These are phyloP conservation scores for Suncus etruscus DNA, from an alignment of 2,113 vertebrate genomes.

Conservation along the genomic window DNA sequence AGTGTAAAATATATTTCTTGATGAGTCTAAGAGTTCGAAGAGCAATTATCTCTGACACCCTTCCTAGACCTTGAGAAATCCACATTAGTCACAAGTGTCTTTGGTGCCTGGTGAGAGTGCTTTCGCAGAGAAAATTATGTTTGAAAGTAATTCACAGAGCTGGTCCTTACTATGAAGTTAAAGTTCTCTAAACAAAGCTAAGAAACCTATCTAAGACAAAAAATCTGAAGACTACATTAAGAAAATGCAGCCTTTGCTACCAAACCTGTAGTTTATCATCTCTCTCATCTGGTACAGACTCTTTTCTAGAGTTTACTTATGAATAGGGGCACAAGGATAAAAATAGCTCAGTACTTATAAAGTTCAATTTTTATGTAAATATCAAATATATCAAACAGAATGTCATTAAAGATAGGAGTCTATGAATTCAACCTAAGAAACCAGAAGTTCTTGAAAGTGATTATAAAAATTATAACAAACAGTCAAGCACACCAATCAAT, in stretches of 20 bases:
- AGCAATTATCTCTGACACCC: background rate
- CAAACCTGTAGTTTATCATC: slow-evolving; percentile 87
- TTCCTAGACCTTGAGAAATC: background rate
- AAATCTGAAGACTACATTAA: slow-evolving; percentile 52
- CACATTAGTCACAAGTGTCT: background rate
- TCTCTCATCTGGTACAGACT: slow-evolving; percentile 89
- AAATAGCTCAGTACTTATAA: background rate
- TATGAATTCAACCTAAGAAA: background rate
- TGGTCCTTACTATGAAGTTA: background rate
- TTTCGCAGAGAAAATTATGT: background rate
- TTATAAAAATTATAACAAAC: slow-evolving; percentile 40
- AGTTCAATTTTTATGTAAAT: background rate
- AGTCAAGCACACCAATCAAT: slow-evolving; percentile 55
- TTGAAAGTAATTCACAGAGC: background rate
- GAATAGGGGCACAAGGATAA: slow-evolving; percentile 59
- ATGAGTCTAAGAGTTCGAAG: background rate
- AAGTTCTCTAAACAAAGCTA: slow-evolving; percentile 61
- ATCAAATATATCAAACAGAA: background rate
- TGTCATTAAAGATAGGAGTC: background rate
- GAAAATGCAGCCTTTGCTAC: slow-evolving; percentile 64
- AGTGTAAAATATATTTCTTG: background rate
- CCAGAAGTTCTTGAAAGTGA: slow-evolving; percentile 68
- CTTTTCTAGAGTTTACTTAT: slow-evolving; percentile 79
- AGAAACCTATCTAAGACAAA: slow-evolving; percentile 37
- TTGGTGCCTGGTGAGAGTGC: background rate